Evolutionary conservation across 2,797 vertebrate genomes (phyloP), one percentile per base, ranked within the genome.

Genomic region (Morelia viridis): DNA sequence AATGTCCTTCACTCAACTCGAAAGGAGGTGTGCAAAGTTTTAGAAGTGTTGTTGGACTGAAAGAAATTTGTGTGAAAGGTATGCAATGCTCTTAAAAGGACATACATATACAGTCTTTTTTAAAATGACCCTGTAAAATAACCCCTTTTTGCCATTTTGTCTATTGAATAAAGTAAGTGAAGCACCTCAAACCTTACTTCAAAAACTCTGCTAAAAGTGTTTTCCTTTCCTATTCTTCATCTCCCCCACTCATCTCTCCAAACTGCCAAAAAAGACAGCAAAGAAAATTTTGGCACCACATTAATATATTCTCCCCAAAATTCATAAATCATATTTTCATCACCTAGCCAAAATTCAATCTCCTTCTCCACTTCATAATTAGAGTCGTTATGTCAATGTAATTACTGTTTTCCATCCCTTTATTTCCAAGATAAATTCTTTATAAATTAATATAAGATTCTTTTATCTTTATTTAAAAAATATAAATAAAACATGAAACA

Each of bases 321-420:
- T 80, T 80, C 76, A 80, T 80, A 24, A 80, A 80, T 80, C 76
- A 80, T 80, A 80, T 80, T 80, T 80, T 80, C 76, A 80, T 80
- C 76, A 80, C 76, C 76, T 46, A 46, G 35, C 76, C 76, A 80
- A 46, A 80, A 35, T 46, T 46, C 41, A 80, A 80, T 80, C 76
- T 46, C 41, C 41, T 80, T 46, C 76, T 80, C 35, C 9, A 80
- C 76, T 46, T 80, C 1, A 4, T 80, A 80, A 80, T 80, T 80
- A 80, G 19, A 46, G 76, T 22, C 11, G 8, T 80, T 80, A 9
- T 46, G 46, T 80, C 41, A 46, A 11, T 80, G 76, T 80, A 80
- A 80, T 80, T 80, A 41, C 41, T 46, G 41, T 46, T 80, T 80
- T 80, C 41, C 76, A 80, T 80, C 19, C 41, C 35, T 46, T 80